Conservation (phyloP, 2,113 vertebrate genomes). For the Scophthalmus maximus region DNA sequence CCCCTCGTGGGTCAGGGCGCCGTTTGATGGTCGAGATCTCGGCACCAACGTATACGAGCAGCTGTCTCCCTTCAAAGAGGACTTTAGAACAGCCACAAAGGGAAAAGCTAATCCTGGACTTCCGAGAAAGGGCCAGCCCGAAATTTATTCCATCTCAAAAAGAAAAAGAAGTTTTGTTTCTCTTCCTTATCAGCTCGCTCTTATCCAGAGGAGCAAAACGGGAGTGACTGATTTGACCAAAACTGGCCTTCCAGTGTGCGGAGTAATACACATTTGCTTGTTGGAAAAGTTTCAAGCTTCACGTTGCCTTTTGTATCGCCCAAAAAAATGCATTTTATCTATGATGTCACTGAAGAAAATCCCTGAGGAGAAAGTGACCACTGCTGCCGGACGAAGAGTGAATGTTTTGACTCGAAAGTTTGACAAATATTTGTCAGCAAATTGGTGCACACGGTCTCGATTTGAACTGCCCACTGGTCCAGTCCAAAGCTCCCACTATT, state of each 20-base stretch:
- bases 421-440: not conserved
- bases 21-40: conserved; percentile 9
- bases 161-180: not conserved
- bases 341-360: not conserved
- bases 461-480: not conserved
- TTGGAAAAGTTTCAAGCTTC: not conserved
- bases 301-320: not conserved
- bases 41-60: not conserved
- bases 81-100: conserved; percentile 1
- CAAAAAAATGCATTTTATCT: not conserved
- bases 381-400: not conserved
- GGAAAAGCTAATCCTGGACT: conserved; percentile 4
- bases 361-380: not conserved
- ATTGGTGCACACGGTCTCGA: not conserved
- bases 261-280: too few relatives aligned
- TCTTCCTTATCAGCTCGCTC: not conserved
- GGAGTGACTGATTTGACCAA: not conserved
- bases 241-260: not conserved
- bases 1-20: not conserved
- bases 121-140: not conserved
- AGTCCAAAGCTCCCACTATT: not conserved
- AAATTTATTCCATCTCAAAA: conserved; percentile 1
- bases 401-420: not conserved
- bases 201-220: conserved; percentile 3
- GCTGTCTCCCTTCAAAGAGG: not conserved